A percentile compares a stretch with the other conserved stretches of the same genome.
Evolutionary conservation across 2,888 invertebrate genomes (phyloP).

Genomic region (Tetanocera ferruginea): DNA sequence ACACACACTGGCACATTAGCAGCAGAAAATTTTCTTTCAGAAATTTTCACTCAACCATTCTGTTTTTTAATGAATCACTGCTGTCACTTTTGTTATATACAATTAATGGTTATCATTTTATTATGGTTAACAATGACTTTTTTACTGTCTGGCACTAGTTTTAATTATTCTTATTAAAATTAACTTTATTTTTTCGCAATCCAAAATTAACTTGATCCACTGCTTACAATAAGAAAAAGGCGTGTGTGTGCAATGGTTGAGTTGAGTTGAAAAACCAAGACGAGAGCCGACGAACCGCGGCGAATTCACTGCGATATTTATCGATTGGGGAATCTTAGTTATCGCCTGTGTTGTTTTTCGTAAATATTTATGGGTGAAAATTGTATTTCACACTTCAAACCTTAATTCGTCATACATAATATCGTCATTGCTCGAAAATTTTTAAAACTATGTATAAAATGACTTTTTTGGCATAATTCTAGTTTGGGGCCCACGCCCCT

Average conservation of each 20-base stretch:
- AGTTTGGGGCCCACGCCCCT: no score
- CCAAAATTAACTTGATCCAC: not conserved
- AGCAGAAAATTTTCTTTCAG: constrained; percentile 12
- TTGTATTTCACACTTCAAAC: no score
- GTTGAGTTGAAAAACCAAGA: not conserved
- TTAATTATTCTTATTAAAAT: not conserved
- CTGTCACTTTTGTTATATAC: not conserved
- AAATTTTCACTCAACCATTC: constrained; percentile 6
- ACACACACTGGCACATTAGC: constrained; percentile 13
- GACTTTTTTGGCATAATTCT: no score
- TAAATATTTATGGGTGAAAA: no score
- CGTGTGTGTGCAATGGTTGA: constrained; percentile 28
- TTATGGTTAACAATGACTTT: not conserved
- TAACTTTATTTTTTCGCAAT: not conserved
- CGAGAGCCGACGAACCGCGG: not conserved
- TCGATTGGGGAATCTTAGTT: not conserved
- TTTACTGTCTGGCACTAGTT: not conserved
- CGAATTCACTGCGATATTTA: not conserved
- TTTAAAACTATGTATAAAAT: no score
- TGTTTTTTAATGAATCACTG: constrained; percentile 14
- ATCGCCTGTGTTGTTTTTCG: no score
- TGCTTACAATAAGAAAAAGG: constrained; percentile 40
- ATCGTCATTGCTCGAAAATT: no score
- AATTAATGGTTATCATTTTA: not conserved
- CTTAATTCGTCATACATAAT: no score